Evolutionary conservation across 2,888 invertebrate species (phyloP).

Genomic region (Clusia tigrina): DNA sequence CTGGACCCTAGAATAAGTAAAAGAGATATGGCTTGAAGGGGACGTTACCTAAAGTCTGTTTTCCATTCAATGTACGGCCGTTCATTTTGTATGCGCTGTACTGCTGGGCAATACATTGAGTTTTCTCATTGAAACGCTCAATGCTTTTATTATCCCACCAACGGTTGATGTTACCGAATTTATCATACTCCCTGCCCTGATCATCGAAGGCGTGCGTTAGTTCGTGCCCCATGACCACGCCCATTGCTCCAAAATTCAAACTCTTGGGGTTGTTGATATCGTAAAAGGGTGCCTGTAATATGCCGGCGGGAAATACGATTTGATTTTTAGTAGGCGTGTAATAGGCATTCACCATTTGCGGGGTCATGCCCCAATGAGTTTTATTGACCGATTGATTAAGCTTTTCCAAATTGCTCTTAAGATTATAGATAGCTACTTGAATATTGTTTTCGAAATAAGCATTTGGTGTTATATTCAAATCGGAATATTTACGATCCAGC

Average conservation of each 20-base stretch:
- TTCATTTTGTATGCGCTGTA: slow-evolving; percentile 81
- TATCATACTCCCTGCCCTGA: slow-evolving; percentile 95
- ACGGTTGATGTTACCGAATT: slow-evolving; percentile 88
- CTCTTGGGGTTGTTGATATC: slow-evolving; percentile 86
- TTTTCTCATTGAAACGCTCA: slow-evolving; percentile 82
- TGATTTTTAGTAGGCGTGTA: slow-evolving; percentile 95
- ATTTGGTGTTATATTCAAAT: slow-evolving; percentile 73
- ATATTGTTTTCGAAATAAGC: slow-evolving; percentile 90
- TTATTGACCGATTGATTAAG: slow-evolving; percentile 87
- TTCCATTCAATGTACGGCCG: slow-evolving; percentile 81
- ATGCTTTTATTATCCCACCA: slow-evolving; percentile 99
- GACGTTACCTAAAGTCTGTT: slow-evolving; percentile 84
- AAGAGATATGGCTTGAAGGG: too few relatives aligned
- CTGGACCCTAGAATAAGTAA: too few relatives aligned
- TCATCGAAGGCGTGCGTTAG: slow-evolving; percentile 97
- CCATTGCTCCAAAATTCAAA: slow-evolving; percentile 96
- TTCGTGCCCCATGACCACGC: slow-evolving; percentile 98
- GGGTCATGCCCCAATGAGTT: slow-evolving; percentile 89
- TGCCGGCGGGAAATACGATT: slow-evolving; percentile 96
- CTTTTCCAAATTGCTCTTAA: slow-evolving; percentile 83
- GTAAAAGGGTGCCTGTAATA: slow-evolving; percentile 94
- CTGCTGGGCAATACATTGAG: slow-evolving; percentile 89
- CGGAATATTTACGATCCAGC: slow-evolving; percentile 85
- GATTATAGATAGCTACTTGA: slow-evolving; percentile 78
- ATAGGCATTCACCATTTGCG: slow-evolving; percentile 94